A percentile compares a stretch with the other conserved stretches of the same genome.
These are phyloP conservation scores for Synanthedon andrenaeformis DNA, from an alignment of 2,888 invertebrate genomes.

Conservation along the genomic window DNA sequence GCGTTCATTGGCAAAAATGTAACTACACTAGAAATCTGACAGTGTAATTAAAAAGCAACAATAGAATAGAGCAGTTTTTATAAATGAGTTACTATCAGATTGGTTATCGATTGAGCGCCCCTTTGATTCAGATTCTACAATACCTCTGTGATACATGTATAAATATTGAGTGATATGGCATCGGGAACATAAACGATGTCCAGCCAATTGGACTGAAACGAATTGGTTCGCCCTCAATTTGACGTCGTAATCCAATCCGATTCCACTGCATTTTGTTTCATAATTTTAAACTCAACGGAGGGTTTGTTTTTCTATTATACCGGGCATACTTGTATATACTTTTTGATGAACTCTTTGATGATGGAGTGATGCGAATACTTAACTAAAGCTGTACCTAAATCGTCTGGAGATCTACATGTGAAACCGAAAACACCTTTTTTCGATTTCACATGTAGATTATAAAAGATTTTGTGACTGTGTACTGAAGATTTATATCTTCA, in stretches of 20 bases:
- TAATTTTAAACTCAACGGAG: slow-evolving; percentile 28
- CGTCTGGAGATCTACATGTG: no score
- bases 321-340: no score
- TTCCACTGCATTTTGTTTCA: slow-evolving; percentile 58
- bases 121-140: slow-evolving; percentile 37
- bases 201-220: slow-evolving; percentile 68
- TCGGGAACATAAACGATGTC: slow-evolving; percentile 61
- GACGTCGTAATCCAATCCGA: slow-evolving; percentile 44
- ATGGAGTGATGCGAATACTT: no score
- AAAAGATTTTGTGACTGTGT: no score
- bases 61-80: not conserved
- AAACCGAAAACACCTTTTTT: no score
- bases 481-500: no score
- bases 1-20: no score
- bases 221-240: slow-evolving; percentile 67
- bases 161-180: slow-evolving; percentile 33
- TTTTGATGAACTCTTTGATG: no score
- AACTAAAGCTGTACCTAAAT: no score
- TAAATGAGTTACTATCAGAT: slow-evolving; percentile 15
- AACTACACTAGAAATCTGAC: no score
- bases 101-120: slow-evolving; percentile 34
- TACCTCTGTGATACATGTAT: slow-evolving; percentile 25
- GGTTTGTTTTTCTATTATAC: not conserved
- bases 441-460: no score
- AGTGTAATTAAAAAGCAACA: no score